A percentile compares a stretch with the other conserved stretches of the same genome.
These are phyloP conservation scores for Lasioglossum calceatum DNA, from an alignment of 2,888 invertebrate species.

Conservation along the genomic window DNA sequence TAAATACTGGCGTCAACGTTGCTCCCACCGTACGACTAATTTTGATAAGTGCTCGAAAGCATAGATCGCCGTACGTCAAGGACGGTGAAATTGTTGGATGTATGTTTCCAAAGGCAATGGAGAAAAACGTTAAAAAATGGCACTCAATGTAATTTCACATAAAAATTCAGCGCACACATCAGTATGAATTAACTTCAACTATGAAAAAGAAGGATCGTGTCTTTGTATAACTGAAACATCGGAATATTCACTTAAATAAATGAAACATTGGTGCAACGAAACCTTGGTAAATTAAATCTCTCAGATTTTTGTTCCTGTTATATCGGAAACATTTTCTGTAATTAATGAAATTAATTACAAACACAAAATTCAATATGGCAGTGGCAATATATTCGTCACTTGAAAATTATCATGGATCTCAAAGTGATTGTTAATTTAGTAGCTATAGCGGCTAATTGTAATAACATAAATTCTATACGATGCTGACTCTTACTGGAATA, in stretches of 20 bases:
- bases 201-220: not conserved
- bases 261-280: not conserved
- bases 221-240: not conserved
- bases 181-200: not conserved
- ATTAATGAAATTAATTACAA: not conserved
- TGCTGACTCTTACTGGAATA: not conserved
- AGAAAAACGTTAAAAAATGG: not conserved
- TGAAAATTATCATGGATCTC: not conserved
- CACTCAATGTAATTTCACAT: not conserved
- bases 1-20: not conserved
- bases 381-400: not conserved
- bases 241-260: not conserved
- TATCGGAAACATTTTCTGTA: not conserved
- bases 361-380: not conserved
- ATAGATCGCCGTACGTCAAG: not conserved
- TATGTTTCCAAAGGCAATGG: not conserved
- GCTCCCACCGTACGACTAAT: not conserved
- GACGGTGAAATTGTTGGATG: conserved; percentile 15
- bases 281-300: not conserved
- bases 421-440: not conserved
- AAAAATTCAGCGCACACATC: not conserved
- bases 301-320: not conserved
- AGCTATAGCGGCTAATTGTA: not conserved
- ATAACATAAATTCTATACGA: not conserved
- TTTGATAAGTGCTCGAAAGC: conserved; percentile 6